A percentile compares a stretch with the other conserved stretches of the same genome.
These are phyloP conservation scores for Podarcis lilfordi DNA, from an alignment of 2,797 vertebrate genomes.

Conservation along the genomic window DNA sequence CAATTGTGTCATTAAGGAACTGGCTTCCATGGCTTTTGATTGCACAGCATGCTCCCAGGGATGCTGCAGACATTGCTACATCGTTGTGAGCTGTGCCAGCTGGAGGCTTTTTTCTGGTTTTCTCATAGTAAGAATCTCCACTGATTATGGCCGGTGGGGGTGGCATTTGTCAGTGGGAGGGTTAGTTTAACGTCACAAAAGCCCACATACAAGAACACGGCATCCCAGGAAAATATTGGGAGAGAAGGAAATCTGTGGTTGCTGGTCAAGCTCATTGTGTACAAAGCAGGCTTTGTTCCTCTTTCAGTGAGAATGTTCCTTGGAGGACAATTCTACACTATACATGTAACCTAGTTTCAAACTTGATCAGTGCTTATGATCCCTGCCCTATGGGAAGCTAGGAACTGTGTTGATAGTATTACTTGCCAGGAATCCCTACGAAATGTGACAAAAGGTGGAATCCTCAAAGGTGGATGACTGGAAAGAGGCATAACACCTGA, in stretches of 20 bases:
- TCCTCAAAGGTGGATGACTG: too few relatives aligned
- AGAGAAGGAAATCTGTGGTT: not conserved
- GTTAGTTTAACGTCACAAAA: constrained; percentile 57
- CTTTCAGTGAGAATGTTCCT: constrained; percentile 24
- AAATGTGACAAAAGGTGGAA: too few relatives aligned
- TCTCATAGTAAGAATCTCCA: constrained; percentile 59
- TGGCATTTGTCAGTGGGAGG: constrained; percentile 44
- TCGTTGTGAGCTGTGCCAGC: constrained; percentile 66
- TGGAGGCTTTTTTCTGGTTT: constrained; percentile 63
- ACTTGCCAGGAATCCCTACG: too few relatives aligned
- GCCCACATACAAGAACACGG: constrained; percentile 52
- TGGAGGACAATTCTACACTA: not conserved
- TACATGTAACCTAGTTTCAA: not conserved
- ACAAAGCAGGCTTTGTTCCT: constrained; percentile 38
- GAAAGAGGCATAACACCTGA: too few relatives aligned
- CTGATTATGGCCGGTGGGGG: constrained; percentile 60
- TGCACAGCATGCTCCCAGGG: constrained; percentile 67
- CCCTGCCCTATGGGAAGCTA: too few relatives aligned
- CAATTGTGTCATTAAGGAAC: constrained; percentile 64
- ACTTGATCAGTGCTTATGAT: not conserved
- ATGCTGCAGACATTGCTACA: constrained; percentile 73
- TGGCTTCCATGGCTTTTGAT: constrained; percentile 69
- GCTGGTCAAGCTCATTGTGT: not conserved
- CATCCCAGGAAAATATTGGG: constrained; percentile 37
- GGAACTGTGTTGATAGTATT: too few relatives aligned